These are phyloP conservation scores for Scomber japonicus DNA, from an alignment of 2,113 vertebrate genomes.

Conservation along the genomic window DNA sequence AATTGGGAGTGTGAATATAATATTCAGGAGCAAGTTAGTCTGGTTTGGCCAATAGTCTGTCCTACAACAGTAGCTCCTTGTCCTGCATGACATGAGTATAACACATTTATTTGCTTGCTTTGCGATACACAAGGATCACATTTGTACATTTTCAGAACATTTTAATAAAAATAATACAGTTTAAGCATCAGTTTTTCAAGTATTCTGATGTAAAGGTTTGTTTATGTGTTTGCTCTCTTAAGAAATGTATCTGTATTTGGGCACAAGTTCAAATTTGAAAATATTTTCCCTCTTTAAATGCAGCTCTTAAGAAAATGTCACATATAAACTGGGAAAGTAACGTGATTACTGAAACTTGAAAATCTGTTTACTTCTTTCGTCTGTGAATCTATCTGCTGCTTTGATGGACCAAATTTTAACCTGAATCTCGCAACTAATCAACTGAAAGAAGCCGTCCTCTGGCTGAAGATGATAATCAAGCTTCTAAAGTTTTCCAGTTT, in stretches of 20 bases:
- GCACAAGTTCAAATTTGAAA: not conserved
- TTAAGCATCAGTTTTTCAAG: not conserved
- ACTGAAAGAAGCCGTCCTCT: slow-evolving; percentile 9
- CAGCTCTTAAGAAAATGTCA: not conserved
- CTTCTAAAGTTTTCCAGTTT: slow-evolving; percentile 59
- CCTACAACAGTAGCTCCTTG: too few relatives aligned
- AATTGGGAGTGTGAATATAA: not conserved
- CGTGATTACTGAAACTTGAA: slow-evolving; percentile 32
- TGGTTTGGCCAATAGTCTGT: not conserved
- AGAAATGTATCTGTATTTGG: slow-evolving; percentile 1
- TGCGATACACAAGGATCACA: not conserved
- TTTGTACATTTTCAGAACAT: not conserved
- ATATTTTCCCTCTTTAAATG: slow-evolving; percentile 39
- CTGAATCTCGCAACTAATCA: slow-evolving; percentile 36
- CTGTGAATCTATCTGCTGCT: slow-evolving; percentile 28
- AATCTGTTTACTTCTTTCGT: slow-evolving; percentile 60
- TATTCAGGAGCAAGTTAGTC: too few relatives aligned
- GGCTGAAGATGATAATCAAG: slow-evolving; percentile 60
- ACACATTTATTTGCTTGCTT: too few relatives aligned
- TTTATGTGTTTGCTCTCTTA: not conserved
- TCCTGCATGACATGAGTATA: too few relatives aligned
- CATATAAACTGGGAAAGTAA: slow-evolving; percentile 10
- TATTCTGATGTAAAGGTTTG: not conserved
- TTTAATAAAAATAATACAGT: too few relatives aligned
- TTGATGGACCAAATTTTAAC: slow-evolving; percentile 54